Percentiles rank a stretch among this genome's conserved stretches.
phyloP scores from a whole-genome alignment of 2,113 vertebrate species.

The Macroglossus sobrinus region DNA sequence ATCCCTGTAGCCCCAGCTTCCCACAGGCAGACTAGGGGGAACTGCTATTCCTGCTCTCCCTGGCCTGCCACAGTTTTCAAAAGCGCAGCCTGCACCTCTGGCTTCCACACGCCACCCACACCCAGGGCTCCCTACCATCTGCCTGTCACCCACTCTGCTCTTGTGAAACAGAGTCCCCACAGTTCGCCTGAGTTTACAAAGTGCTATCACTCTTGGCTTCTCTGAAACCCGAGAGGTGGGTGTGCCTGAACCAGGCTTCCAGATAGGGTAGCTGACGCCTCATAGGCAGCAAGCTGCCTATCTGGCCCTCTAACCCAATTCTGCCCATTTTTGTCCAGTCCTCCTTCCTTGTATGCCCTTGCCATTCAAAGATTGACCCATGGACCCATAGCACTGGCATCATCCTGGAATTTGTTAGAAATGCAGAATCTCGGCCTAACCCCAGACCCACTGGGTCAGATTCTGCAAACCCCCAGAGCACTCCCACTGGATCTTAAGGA shows the following conservation, averaged over 20 bases:
- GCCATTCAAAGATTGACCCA: accelerated
- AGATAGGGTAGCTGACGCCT: background rate
- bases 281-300: background rate
- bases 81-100: background rate
- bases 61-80: background rate
- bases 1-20: too few species aligned
- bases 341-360: background rate
- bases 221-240: background rate
- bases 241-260: background rate
- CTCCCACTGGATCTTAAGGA: background rate
- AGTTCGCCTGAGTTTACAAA: background rate
- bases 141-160: constrained; percentile 9
- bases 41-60: background rate
- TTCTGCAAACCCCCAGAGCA: background rate
- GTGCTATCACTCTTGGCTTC: background rate
- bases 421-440: background rate
- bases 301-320: background rate
- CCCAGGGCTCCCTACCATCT: constrained; percentile 1
- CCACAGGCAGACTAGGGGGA: background rate
- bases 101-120: background rate
- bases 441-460: background rate
- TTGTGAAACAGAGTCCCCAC: background rate
- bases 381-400: background rate
- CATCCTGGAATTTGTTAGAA: background rate
- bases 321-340: background rate